Percentiles rank a stretch among this genome's conserved stretches.
Evolutionary conservation across 1,140 invertebrate genomes (phyloP).

Genomic region (Drosophila kurseongensis): DNA sequence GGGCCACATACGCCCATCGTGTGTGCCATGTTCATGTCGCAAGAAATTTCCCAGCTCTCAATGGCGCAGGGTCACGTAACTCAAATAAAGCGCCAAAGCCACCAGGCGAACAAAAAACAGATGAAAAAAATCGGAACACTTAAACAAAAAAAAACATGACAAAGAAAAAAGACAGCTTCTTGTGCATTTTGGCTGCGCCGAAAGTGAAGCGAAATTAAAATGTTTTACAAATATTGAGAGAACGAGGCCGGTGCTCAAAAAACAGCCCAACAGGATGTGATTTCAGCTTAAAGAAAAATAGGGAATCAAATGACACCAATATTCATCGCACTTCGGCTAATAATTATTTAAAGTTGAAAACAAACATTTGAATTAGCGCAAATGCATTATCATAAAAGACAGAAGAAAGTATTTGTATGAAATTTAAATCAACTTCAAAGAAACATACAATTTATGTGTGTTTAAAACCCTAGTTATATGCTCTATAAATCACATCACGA

Average conservation of each 20-base stretch:
- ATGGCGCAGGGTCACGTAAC: conserved; percentile 80
- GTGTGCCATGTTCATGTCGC: conserved; percentile 75
- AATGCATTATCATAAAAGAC: too few species aligned
- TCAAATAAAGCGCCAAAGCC: conserved; percentile 76
- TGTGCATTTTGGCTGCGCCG: conserved; percentile 26
- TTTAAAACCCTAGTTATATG: too few species aligned
- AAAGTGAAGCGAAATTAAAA: conserved; percentile 44
- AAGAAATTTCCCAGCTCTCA: conserved; percentile 72
- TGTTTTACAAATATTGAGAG: conserved; percentile 37
- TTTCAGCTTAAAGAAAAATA: too few species aligned
- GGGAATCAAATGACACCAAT: background rate
- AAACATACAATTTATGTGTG: too few species aligned
- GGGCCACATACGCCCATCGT: conserved; percentile 27
- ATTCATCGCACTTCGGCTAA: too few species aligned
- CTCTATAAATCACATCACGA: too few species aligned
- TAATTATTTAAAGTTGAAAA: too few species aligned
- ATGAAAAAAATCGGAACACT: conserved; percentile 19
- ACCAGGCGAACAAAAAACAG: conserved; percentile 33
- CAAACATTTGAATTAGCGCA: too few species aligned
- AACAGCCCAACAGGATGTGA: background rate
- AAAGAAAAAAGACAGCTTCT: conserved; percentile 10
- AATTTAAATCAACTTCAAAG: too few species aligned
- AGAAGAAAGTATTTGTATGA: too few species aligned
- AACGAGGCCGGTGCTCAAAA: conserved; percentile 5
- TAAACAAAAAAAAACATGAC: conserved; percentile 22